These are phyloP conservation scores for Tinamus guttatus DNA, from an alignment of 2,113 vertebrate genomes.

Conservation along the genomic window DNA sequence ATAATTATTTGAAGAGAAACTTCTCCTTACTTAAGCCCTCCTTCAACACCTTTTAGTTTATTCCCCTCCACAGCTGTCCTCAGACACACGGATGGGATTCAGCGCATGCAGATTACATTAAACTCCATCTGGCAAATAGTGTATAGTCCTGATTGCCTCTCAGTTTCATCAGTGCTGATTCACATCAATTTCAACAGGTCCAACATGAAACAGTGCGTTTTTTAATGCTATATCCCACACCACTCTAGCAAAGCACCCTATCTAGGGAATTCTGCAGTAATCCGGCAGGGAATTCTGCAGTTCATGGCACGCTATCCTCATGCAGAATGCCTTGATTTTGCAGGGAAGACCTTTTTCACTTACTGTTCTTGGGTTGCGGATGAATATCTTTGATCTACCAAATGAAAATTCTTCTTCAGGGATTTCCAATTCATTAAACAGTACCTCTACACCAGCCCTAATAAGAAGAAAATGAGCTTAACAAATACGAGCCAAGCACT, in stretches of 20 bases:
- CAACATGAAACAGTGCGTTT: background rate
- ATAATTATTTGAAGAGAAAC: background rate
- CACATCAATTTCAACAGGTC: background rate
- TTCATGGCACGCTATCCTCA: background rate
- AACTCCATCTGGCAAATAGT: background rate
- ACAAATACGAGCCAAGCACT: background rate
- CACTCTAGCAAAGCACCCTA: background rate
- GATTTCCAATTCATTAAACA: constrained; percentile 88
- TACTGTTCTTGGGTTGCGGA: constrained; percentile 98
- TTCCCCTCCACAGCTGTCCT: background rate
- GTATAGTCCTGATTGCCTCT: background rate
- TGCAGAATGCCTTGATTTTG: background rate
- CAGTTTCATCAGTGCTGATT: background rate
- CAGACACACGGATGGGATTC: background rate
- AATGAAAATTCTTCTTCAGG: constrained; percentile 91
- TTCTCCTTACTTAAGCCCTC: background rate
- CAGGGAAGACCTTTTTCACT: constrained; percentile 35
- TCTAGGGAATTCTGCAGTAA: background rate
- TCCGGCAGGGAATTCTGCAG: background rate
- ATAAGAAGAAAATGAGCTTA: constrained; percentile 45
- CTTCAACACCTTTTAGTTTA: background rate
- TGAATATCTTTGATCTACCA: constrained; percentile 98
- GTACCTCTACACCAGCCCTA: constrained; percentile 92
- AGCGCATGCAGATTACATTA: accelerated
- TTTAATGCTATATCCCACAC: background rate